A percentile compares a stretch with the other conserved stretches of the same genome.
phyloP scores from a whole-genome alignment of 2,888 invertebrate genomes.

The Macrophya annulata region DNA sequence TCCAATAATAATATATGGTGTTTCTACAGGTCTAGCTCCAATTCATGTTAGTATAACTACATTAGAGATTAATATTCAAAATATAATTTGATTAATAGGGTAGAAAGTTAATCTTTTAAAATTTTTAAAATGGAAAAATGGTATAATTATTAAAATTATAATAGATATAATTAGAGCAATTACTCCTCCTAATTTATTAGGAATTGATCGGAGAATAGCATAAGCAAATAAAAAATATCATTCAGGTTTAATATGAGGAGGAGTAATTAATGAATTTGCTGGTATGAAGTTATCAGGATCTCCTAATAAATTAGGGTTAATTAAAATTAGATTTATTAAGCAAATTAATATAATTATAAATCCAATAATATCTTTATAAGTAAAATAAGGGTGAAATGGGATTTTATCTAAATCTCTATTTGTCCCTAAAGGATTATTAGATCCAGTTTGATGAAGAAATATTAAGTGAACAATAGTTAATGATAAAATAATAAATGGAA shows the following conservation, averaged over 20 bases:
- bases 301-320: slow-evolving; percentile 83
- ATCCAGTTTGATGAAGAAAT: slow-evolving; percentile 86
- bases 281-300: slow-evolving; percentile 89
- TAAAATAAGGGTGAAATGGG: slow-evolving; percentile 86
- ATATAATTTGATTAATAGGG: slow-evolving; percentile 76
- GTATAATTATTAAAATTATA: slow-evolving; percentile 84
- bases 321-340: slow-evolving; percentile 80
- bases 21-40: slow-evolving; percentile 78
- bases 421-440: slow-evolving; percentile 85
- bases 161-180: slow-evolving; percentile 85
- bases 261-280: slow-evolving; percentile 86
- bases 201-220: slow-evolving; percentile 90
- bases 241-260: slow-evolving; percentile 91
- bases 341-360: slow-evolving; percentile 82
- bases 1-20: slow-evolving; percentile 74
- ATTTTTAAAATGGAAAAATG: slow-evolving; percentile 82
- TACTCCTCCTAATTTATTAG: slow-evolving; percentile 90
- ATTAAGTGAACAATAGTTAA: slow-evolving; percentile 85
- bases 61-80: slow-evolving; percentile 74
- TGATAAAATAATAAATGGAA: slow-evolving; percentile 86
- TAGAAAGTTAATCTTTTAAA: slow-evolving; percentile 84
- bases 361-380: slow-evolving; percentile 84
- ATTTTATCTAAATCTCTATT: slow-evolving; percentile 87
- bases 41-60: slow-evolving; percentile 79
- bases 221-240: slow-evolving; percentile 93